Evolutionary conservation across 2,888 invertebrate genomes (phyloP).

Genomic region (Ophioninae sp.): DNA sequence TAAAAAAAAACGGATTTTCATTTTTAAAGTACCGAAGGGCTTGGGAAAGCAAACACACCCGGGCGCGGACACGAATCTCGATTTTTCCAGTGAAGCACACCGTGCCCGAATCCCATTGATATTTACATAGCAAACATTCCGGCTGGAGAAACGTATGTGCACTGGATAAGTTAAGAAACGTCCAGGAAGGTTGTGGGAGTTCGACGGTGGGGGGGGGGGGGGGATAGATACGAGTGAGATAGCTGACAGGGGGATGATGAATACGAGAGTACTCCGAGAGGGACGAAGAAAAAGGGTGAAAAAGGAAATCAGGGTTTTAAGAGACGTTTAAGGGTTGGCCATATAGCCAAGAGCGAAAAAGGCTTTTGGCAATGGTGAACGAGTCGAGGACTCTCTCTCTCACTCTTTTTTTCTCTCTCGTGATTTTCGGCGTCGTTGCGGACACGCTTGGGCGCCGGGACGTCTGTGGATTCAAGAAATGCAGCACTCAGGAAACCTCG

Average conservation of each 20-base stretch:
- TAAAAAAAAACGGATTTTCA: neutral
- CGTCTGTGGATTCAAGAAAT: slow-evolving; percentile 68
- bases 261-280: neutral
- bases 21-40: too few species aligned
- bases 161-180: neutral
- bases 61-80: too few species aligned
- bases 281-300: neutral
- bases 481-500: slow-evolving; percentile 54
- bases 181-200: too few species aligned
- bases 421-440: slow-evolving; percentile 64
- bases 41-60: neutral
- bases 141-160: too few species aligned
- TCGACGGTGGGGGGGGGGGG: neutral
- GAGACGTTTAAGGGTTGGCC: slow-evolving; percentile 23
- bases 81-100: too few species aligned
- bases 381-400: too few species aligned
- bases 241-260: neutral
- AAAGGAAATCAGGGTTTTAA: neutral
- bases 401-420: too few species aligned
- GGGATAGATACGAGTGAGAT: too few species aligned
- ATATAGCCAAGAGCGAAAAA: slow-evolving; percentile 40
- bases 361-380: slow-evolving; percentile 61
- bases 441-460: slow-evolving; percentile 69
- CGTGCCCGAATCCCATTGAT: too few species aligned
- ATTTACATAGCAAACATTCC: too few species aligned